Evolutionary conservation across 2,113 vertebrate genomes (phyloP).

Genomic region (Neogale vison): DNA sequence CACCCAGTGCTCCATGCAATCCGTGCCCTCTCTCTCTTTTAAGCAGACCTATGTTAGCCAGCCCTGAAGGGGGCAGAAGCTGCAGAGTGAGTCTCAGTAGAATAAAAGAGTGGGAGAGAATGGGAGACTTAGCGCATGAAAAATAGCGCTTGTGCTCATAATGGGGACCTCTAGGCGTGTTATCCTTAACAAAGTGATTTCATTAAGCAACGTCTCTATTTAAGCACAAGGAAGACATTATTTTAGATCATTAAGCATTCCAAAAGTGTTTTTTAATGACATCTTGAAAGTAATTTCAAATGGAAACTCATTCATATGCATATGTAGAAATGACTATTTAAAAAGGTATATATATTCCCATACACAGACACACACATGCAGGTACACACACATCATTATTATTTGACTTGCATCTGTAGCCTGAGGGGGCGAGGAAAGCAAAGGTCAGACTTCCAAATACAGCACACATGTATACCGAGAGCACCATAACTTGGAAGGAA

Average conservation of each 20-base stretch:
- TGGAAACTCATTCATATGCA: conserved; percentile 20
- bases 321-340: neutral
- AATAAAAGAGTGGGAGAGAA: neutral
- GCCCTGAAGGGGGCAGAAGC: neutral
- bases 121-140: neutral
- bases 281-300: conserved; percentile 53
- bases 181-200: neutral
- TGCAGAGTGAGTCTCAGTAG: neutral
- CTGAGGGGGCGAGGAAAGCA: neutral
- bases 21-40: neutral
- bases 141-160: neutral
- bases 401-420: neutral
- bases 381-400: neutral
- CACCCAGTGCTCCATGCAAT: too few relatives aligned
- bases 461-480: neutral
- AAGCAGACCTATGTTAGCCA: neutral
- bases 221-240: conserved; percentile 2
- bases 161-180: neutral
- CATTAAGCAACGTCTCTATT: neutral
- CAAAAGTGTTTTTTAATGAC: conserved; percentile 27
- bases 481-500: neutral
- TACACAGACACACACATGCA: neutral
- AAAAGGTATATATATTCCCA: neutral
- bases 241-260: conserved; percentile 51
- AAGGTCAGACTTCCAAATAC: conserved; percentile 43